Conservation (phyloP, 2,113 vertebrate genomes). For the Rafetus swinhoei region DNA sequence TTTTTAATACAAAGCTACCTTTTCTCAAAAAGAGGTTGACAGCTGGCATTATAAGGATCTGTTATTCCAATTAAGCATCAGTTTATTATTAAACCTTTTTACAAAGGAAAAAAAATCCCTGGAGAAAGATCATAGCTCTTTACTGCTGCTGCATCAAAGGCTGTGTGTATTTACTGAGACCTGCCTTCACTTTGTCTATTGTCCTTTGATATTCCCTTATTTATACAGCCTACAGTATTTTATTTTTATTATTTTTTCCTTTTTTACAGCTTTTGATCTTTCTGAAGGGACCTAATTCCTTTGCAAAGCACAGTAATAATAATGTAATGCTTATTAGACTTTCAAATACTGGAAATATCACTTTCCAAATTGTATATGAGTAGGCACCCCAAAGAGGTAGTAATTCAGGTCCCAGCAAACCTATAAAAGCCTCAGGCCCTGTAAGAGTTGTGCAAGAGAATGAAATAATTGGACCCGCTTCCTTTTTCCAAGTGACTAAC, state of each 20-base stretch:
- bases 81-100: neutral
- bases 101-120: neutral
- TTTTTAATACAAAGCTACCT: neutral
- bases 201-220: neutral
- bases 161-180: neutral
- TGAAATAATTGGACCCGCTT: neutral
- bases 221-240: neutral
- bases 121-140: neutral
- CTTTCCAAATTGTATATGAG: neutral
- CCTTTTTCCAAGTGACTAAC: rapidly evolving
- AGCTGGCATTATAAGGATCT: neutral
- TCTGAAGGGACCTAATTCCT: neutral
- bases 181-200: neutral
- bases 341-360: neutral
- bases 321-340: neutral
- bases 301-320: neutral
- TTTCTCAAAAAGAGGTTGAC: neutral
- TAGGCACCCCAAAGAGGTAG: neutral
- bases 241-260: neutral
- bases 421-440: neutral
- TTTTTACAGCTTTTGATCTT: neutral
- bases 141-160: neutral
- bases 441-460: neutral
- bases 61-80: neutral
- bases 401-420: neutral